Conservation (phyloP, 2,113 vertebrate genomes). For the Raphicerus campestris region DNA sequence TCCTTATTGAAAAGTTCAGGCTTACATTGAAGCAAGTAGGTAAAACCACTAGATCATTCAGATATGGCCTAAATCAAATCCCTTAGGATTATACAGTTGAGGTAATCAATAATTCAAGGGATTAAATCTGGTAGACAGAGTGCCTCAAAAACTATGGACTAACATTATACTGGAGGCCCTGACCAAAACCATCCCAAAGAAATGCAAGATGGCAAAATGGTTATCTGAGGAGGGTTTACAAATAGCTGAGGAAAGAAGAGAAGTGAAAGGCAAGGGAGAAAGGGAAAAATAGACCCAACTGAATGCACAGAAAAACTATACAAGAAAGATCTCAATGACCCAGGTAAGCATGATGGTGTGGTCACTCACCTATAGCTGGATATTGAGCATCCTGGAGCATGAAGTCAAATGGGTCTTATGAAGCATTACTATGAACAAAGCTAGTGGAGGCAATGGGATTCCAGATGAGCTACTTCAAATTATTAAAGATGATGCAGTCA, state of each 20-base stretch:
- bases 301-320: neutral
- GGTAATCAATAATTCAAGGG: neutral
- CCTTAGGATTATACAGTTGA: neutral
- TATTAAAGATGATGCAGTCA: neutral
- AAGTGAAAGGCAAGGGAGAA: neutral
- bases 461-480: neutral
- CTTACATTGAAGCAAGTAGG: neutral
- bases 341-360: neutral
- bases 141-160: neutral
- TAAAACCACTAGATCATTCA: neutral
- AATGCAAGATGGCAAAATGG: neutral
- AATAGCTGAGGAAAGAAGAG: neutral
- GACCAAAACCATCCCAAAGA: neutral
- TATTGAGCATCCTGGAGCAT: neutral
- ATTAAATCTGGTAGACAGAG: neutral
- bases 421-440: neutral
- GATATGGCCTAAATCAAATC: neutral
- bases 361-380: neutral
- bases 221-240: neutral
- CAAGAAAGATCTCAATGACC: neutral
- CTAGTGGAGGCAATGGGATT: neutral
- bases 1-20: neutral
- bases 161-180: neutral
- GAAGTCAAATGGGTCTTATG: neutral
- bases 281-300: neutral